phyloP scores from a whole-genome alignment of 1,140 invertebrate species.

The Pygmarrhopalites habei region DNA sequence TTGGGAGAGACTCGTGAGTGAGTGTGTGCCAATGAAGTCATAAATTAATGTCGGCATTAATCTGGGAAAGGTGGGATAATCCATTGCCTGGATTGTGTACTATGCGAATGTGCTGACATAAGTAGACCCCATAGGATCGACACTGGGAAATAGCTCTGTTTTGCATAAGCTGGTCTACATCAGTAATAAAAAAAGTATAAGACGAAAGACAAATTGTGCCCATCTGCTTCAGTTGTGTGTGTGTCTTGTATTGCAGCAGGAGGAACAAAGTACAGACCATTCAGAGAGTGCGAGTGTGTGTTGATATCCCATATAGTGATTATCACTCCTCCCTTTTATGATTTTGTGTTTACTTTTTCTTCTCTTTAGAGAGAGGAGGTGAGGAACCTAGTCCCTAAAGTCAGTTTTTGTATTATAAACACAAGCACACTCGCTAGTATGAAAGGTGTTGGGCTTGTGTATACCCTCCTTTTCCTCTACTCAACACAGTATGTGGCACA shows the following conservation, averaged over 20 bases:
- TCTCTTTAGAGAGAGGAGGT: background rate
- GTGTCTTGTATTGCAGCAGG: background rate
- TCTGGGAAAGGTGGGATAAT: conserved; percentile 23
- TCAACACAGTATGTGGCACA: too few species aligned
- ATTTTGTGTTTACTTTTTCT: conserved; percentile 7
- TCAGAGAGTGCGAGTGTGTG: background rate
- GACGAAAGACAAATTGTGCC: conserved; percentile 31
- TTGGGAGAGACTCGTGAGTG: too few species aligned
- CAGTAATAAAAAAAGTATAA: conserved; percentile 26
- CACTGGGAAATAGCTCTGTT: conserved; percentile 20
- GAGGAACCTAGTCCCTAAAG: too few species aligned
- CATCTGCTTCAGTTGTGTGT: conserved; percentile 25
- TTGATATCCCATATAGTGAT: conserved; percentile 1
- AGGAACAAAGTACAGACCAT: too few species aligned
- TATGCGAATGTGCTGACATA: conserved; percentile 17
- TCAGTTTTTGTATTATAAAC: too few species aligned
- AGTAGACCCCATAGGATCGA: conserved; percentile 18
- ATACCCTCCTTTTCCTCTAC: too few species aligned
- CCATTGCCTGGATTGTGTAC: conserved; percentile 4
- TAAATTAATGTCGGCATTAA: conserved; percentile 42
- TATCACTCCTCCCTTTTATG: background rate
- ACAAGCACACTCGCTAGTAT: too few species aligned
- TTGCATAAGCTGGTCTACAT: conserved; percentile 24
- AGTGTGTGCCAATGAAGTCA: conserved; percentile 40
- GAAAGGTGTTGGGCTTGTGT: too few species aligned